These are phyloP conservation scores for Acanthurus lineatus DNA, from an alignment of 2,797 vertebrate species.

Conservation along the genomic window DNA sequence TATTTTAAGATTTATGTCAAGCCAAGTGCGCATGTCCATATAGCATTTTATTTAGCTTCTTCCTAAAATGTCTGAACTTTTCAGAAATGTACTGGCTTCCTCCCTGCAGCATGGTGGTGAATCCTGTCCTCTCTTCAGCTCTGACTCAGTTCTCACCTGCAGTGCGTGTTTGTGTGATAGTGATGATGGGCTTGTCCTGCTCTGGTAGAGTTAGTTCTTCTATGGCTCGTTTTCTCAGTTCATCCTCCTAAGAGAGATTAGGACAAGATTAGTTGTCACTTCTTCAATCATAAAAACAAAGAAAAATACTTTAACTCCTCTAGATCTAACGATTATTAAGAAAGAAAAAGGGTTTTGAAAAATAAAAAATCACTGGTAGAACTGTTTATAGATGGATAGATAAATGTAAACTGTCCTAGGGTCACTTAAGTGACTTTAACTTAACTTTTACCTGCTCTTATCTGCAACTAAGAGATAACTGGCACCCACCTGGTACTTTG, in stretches of 20 bases:
- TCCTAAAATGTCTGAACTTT: too few relatives aligned
- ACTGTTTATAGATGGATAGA: too few relatives aligned
- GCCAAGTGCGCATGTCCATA: too few relatives aligned
- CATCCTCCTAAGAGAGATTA: constrained; percentile 75
- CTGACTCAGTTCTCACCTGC: constrained; percentile 65
- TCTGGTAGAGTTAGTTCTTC: constrained; percentile 81
- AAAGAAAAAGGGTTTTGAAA: too few relatives aligned
- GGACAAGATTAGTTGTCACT: not conserved
- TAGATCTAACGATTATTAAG: too few relatives aligned
- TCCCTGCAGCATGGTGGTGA: too few relatives aligned
- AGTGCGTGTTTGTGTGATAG: constrained; percentile 61
- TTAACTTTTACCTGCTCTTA: not conserved
- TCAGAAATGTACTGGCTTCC: too few relatives aligned
- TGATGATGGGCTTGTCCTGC: constrained; percentile 82
- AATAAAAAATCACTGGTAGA: too few relatives aligned
- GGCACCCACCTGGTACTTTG: constrained; percentile 78
- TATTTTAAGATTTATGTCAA: too few relatives aligned
- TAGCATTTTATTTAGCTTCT: too few relatives aligned
- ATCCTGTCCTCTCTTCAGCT: too few relatives aligned
- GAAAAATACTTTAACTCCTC: too few relatives aligned
- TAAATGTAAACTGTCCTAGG: not conserved
- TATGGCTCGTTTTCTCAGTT: constrained; percentile 77
- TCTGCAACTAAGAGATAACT: not conserved
- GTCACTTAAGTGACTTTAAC: not conserved
- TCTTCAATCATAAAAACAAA: not conserved